These are phyloP conservation scores for Turritopsis dohrnii DNA, from an alignment of 30 jellyfish, hydroid and myxozoan genomes.

Conservation along the genomic window DNA sequence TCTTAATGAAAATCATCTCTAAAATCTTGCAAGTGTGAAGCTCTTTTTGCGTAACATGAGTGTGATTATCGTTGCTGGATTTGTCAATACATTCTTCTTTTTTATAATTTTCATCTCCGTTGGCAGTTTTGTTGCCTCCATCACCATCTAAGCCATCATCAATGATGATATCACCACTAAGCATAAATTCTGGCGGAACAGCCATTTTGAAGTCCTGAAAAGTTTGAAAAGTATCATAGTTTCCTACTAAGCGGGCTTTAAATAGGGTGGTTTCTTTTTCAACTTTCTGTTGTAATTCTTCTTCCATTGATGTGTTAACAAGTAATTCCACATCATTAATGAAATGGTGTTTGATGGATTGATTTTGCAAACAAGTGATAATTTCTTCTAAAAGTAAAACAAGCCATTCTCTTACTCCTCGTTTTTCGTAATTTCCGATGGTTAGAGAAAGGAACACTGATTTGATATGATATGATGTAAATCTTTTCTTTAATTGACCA, in stretches of 20 bases:
- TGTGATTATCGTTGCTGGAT: no score
- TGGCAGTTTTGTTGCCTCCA: no score
- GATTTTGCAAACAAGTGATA: neutral
- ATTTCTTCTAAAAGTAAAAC: neutral
- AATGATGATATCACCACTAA: no score
- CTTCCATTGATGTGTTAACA: slow-evolving; percentile 8
- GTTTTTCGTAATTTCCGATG: no score
- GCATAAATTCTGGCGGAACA: no score
- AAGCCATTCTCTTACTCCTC: neutral
- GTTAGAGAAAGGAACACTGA: neutral
- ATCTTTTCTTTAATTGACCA: neutral
- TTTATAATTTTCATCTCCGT: no score
- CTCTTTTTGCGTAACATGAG: neutral
- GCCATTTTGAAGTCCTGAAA: no score
- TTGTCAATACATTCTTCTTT: no score
- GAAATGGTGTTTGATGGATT: neutral
- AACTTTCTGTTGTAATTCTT: neutral
- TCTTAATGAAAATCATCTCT: neutral
- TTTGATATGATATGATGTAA: neutral
- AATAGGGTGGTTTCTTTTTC: no score
- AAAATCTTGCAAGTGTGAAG: neutral
- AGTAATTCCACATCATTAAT: neutral
- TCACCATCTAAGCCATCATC: no score
- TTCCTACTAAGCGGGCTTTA: no score
- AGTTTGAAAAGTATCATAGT: no score